Evolutionary conservation across 2,797 vertebrate genomes (phyloP), one percentile per base, ranked within the genome.

Genomic region (Crenichthys baileyi): DNA sequence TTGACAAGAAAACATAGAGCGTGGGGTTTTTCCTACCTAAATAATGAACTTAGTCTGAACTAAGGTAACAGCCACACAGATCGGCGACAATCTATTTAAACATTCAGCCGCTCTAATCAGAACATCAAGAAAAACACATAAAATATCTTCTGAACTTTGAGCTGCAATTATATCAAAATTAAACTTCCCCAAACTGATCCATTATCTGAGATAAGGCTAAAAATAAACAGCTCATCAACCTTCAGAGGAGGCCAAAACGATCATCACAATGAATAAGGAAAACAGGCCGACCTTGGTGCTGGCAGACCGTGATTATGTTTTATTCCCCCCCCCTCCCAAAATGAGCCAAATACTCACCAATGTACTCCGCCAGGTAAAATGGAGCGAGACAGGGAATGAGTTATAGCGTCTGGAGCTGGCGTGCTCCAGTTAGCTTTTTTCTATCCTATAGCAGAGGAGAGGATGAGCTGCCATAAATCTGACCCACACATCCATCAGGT

Each of bases 381-480:
- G 55, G 67, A 85, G 83, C 31, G 2, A 61, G 50, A 67, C 53
- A 70, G 73, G 77, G 63, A 70, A 85, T 91, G 89, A 93, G 80
- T 92, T 91, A 93, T 86, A 22, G 86, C 67, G 89, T 83, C 78
- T 78, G 80, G 90, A 88, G 89, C 84, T 81, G 22, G 79, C 44
- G 84, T 36, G 87, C 82, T 88, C 84, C 80, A 86, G 79, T 92
- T 87, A 91, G 91, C 87, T 88, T 90, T 90, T 53, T 85, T 75
- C 77, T 80, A 80, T 86, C 74, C 81, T 77, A 72, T 73, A 81
- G 90, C 86, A 73, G 81, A 58, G 84, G 84, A 83, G 72, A 75
- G 73, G 89, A 93, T 87, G 90, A 92, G 87, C 60, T 18, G 78
- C 87, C 70, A 85, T 93, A 93, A 92, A 94, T 93, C 90, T 91